Conservation (phyloP, 2,888 invertebrate species). For the Eulithis testata region DNA sequence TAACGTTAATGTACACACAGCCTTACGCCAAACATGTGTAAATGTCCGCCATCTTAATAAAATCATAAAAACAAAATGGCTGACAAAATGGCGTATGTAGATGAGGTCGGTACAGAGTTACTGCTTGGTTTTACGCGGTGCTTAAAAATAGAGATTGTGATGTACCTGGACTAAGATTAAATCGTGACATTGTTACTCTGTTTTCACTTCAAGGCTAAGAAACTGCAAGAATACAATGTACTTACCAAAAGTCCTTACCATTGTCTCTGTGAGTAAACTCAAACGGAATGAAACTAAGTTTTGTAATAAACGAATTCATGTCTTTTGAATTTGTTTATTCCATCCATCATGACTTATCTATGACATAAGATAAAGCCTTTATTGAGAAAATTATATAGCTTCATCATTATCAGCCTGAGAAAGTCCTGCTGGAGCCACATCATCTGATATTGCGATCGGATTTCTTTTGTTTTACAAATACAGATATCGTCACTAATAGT, state of each 20-base stretch:
- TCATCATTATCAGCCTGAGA: too few species aligned
- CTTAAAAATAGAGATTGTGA: constrained; percentile 40
- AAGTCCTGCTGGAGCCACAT: too few species aligned
- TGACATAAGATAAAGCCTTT: background rate
- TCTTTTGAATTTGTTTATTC: background rate
- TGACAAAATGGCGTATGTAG: constrained; percentile 31
- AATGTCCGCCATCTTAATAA: constrained; percentile 45
- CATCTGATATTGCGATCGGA: too few species aligned
- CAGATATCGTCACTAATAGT: too few species aligned
- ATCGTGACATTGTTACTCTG: constrained; percentile 35
- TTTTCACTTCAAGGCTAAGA: constrained; percentile 8
- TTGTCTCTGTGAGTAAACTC: background rate
- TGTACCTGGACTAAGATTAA: constrained; percentile 37
- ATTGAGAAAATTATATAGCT: too few species aligned
- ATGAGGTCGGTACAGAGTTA: constrained; percentile 33
- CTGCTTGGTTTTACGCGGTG: constrained; percentile 42
- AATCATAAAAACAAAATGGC: constrained; percentile 47
- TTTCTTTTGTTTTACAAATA: too few species aligned
- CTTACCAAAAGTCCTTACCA: background rate
- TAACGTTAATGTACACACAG: constrained; percentile 21
- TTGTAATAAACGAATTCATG: background rate
- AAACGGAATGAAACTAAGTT: background rate
- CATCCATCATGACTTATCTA: background rate
- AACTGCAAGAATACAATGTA: constrained; percentile 1
- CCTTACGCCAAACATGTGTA: constrained; percentile 30